These are phyloP conservation scores for Toxostoma redivivum DNA, from an alignment of 2,113 vertebrate species.

Conservation along the genomic window DNA sequence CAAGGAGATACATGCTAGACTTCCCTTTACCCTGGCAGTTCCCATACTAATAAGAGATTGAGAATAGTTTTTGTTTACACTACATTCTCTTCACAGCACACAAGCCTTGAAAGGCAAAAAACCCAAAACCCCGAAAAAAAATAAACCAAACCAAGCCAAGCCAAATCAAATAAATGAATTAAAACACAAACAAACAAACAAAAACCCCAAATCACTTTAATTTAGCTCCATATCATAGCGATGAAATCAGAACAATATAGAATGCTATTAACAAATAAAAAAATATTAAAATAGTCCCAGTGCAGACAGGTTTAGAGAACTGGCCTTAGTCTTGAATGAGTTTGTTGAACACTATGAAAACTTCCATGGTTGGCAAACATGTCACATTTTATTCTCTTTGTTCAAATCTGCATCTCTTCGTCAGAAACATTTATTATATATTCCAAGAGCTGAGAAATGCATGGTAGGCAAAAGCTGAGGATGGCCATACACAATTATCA, in stretches of 20 bases:
- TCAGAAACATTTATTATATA: not conserved
- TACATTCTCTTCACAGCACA: not conserved
- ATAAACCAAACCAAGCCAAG: not conserved
- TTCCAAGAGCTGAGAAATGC: not conserved
- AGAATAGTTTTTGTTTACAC: not conserved
- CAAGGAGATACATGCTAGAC: fast-evolving
- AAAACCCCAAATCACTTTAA: fast-evolving
- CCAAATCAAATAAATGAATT: not conserved
- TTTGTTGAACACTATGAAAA: not conserved
- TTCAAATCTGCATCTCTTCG: not conserved
- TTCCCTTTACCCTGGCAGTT: not conserved
- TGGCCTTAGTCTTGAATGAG: not conserved
- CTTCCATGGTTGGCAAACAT: not conserved
- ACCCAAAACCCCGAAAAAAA: fast-evolving
- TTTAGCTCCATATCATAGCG: not conserved
- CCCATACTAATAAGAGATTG: not conserved
- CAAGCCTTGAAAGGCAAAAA: not conserved
- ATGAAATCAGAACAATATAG: not conserved
- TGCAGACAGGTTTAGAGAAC: not conserved
- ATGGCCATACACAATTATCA: not conserved
- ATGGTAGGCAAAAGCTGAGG: not conserved
- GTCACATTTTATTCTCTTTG: not conserved
- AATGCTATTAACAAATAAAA: not conserved
- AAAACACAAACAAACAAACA: not conserved
- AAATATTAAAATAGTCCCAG: fast-evolving